Base-by-base conservation (phyloP, 1,140 invertebrate genomes). In the Saxidomus purpurata region DNA sequence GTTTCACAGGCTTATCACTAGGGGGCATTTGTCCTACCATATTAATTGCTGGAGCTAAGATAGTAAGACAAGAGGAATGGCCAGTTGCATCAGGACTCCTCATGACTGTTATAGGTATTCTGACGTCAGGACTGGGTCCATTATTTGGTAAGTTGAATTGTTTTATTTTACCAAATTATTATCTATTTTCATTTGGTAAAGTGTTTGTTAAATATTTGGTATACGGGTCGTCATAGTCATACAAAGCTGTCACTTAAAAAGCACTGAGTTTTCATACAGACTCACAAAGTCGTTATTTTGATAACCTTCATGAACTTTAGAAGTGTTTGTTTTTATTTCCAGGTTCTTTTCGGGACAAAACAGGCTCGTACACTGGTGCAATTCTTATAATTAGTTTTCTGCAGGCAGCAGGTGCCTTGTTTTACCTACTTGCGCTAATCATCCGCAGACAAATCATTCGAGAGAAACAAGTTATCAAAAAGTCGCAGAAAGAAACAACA, bases 51-150 rank as follows among this genome's bases (percentile, higher is more conserved):
- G 43, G 76, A 34, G 76, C 47, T 25, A 55, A 52, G 22, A 36
- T 79, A 52, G 76, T 79, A 4, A 17, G 17, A 8, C 11, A 17
- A 34, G 22, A 25, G 1, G 47, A 22, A 31, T 79, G 76, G 76
- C 76, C 76, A 17, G 19, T 79, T 28, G 76, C 49, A 17, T 79
- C 76, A 25, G 76, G 76, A 19, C 76, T 79, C 34, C 43, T 79
- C 3, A 55, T 79, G 17, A 34, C 76, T 36, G 31, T 34, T 9
- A 79, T 79, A 52, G 76, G 76, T 1, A 13, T 79, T 9, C 9
- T 79, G 8, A 59, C 76, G 6, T 22, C 76, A 31, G 17, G 43
- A 19, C 17, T 79, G 1, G 49, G 49, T 22, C 76, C 76, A 19
- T 4, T 79, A 31, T 79, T 79, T 22, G 76, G 76, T 79, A 47